Evolutionary conservation across 2,113 vertebrate species (phyloP).

Genomic region (Bambusicola thoracicus): DNA sequence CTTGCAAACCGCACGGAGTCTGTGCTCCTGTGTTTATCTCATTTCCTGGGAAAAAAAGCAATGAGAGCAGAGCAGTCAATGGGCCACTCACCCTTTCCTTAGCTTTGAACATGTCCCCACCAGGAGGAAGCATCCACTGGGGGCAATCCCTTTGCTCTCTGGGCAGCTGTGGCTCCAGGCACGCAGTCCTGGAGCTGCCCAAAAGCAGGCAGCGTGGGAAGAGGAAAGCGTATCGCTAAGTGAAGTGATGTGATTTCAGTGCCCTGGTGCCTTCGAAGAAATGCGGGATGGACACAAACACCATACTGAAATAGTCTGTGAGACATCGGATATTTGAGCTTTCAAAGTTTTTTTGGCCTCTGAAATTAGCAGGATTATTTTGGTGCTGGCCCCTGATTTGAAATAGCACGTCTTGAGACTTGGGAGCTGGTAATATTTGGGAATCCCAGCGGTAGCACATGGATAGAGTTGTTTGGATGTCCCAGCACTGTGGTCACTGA

Average conservation of each 20-base stretch:
- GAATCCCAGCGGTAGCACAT: neutral
- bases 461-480: slow-evolving; percentile 2
- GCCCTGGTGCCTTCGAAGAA: neutral
- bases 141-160: neutral
- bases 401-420: neutral
- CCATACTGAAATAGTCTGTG: slow-evolving; percentile 1
- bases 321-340: slow-evolving; percentile 21
- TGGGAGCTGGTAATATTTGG: neutral
- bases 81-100: neutral
- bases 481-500: neutral
- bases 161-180: neutral
- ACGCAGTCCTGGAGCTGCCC: neutral
- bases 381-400: slow-evolving; percentile 3
- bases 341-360: neutral
- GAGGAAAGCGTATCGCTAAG: neutral
- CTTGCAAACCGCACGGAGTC: neutral
- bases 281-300: neutral
- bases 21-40: neutral
- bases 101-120: neutral
- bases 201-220: neutral
- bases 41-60: neutral
- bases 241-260: neutral
- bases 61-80: neutral
- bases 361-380: slow-evolving; percentile 51
- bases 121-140: neutral